A percentile compares a stretch with the other conserved stretches of the same genome.
Evolutionary conservation across 1,140 invertebrate species (phyloP).

Genomic region (Homalodisca vitripennis): DNA sequence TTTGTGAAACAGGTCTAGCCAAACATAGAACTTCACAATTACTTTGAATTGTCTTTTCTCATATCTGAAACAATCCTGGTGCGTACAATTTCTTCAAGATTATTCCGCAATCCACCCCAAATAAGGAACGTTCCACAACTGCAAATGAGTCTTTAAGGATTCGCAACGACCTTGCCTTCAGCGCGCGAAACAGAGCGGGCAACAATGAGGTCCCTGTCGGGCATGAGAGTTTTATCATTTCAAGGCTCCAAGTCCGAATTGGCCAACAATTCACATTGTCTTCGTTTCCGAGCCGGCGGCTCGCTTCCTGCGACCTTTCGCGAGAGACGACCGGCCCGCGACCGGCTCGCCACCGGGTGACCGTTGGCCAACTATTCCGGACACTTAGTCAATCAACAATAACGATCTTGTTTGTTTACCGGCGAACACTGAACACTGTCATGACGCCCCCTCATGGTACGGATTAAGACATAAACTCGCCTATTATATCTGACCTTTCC

Average conservation of each 20-base stretch:
- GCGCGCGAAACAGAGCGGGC: conserved; percentile 2
- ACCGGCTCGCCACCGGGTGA: background rate
- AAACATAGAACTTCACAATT: too few species aligned
- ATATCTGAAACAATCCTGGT: too few species aligned
- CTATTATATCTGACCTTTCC: conserved; percentile 18
- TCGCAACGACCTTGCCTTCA: conserved; percentile 4
- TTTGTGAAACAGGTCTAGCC: too few species aligned
- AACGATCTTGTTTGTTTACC: conserved; percentile 5
- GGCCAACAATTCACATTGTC: conserved; percentile 23
- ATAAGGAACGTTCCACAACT: too few species aligned
- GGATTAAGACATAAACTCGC: conserved; percentile 24
- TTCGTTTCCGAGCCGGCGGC: background rate
- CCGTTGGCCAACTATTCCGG: background rate
- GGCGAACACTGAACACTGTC: background rate
- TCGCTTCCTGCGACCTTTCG: conserved; percentile 8
- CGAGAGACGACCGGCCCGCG: background rate
- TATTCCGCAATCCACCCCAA: too few species aligned
- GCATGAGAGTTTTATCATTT: conserved; percentile 5
- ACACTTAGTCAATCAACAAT: background rate
- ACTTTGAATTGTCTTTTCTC: too few species aligned
- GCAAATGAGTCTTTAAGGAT: too few species aligned
- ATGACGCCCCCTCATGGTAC: background rate
- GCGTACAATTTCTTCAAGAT: too few species aligned
- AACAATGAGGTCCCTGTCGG: conserved; percentile 6
- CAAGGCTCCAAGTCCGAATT: conserved; percentile 1